phyloP scores from a whole-genome alignment of 2,113 vertebrate genomes.

The Megaleporinus macrocephalus region DNA sequence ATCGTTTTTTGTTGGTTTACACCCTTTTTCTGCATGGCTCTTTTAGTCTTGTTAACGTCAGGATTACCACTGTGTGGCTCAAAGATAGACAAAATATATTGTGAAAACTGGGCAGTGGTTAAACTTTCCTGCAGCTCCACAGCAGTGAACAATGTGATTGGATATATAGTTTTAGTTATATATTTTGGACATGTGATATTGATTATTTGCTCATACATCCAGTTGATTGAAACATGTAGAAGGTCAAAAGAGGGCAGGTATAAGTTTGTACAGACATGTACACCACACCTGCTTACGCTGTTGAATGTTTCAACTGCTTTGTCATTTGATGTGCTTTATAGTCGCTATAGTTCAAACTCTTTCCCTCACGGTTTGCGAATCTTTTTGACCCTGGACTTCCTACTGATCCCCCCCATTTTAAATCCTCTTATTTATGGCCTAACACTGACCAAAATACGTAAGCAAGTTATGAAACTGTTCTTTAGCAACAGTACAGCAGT shows the following conservation, averaged over 20 bases:
- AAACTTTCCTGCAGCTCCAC: constrained; percentile 54
- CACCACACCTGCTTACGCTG: constrained; percentile 43
- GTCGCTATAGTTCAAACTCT: constrained; percentile 43
- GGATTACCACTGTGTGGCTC: constrained; percentile 48
- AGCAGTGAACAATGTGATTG: constrained; percentile 49
- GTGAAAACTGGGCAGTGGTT: constrained; percentile 50
- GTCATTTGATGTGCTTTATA: constrained; percentile 51
- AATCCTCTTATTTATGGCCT: too few species aligned
- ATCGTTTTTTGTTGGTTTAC: constrained; percentile 44
- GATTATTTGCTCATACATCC: constrained; percentile 44
- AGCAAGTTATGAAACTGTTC: constrained; percentile 14
- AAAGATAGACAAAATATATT: constrained; percentile 53
- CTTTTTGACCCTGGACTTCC: constrained; percentile 49
- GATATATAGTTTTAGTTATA: constrained; percentile 39
- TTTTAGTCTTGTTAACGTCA: not conserved
- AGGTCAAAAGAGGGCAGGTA: constrained; percentile 39
- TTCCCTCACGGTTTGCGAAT: constrained; percentile 36
- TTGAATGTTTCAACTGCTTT: constrained; percentile 41
- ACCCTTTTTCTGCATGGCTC: constrained; percentile 22
- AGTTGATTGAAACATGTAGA: constrained; percentile 39
- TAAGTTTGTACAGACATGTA: constrained; percentile 51
- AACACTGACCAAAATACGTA: constrained; percentile 40
- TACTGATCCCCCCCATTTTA: constrained; percentile 51
- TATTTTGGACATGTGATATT: constrained; percentile 49
- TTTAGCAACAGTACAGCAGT: not conserved